A percentile compares a stretch with the other conserved stretches of the same genome.
Conservation (phyloP, 92 coral and sea anemone species). For the Siderastrea siderea region DNA sequence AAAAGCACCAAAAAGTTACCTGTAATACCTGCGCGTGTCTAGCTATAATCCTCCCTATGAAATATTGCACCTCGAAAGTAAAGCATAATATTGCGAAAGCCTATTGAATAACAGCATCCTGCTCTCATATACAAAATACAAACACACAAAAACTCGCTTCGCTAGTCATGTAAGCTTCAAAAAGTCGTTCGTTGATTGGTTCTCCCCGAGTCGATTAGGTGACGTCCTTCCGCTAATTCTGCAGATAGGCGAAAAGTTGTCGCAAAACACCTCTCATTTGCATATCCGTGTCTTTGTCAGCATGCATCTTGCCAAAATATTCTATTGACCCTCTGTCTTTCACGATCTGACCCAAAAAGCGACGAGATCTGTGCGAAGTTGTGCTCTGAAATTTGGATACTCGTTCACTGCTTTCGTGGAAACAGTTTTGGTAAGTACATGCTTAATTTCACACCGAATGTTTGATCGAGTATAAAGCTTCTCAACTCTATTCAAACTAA, state of each 20-base stretch:
- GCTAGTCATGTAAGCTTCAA: slow-evolving; percentile 10
- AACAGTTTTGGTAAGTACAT: slow-evolving; percentile 20
- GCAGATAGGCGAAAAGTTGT: slow-evolving; percentile 22
- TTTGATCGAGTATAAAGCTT: slow-evolving; percentile 21
- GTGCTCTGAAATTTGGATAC: not conserved
- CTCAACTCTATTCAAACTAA: slow-evolving; percentile 18
- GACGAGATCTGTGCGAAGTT: slow-evolving; percentile 22
- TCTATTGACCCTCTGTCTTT: slow-evolving; percentile 18
- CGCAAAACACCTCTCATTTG: slow-evolving; percentile 35
- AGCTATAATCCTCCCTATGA: not conserved
- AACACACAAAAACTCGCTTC: slow-evolving; percentile 13
- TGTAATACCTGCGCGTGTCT: not conserved
- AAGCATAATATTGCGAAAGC: not conserved
- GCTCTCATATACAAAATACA: slow-evolving; percentile 10
- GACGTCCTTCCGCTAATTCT: slow-evolving; percentile 13
- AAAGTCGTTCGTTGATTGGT: slow-evolving; percentile 31
- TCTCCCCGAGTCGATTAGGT: not conserved
- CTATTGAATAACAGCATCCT: slow-evolving; percentile 18
- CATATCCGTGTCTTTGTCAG: slow-evolving; percentile 36
- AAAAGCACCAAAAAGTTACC: not conserved
- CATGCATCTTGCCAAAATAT: slow-evolving; percentile 14
- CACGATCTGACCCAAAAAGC: slow-evolving; percentile 12
- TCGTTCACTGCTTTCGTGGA: not conserved
- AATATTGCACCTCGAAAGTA: slow-evolving; percentile 18
- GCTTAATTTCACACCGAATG: not conserved